A percentile compares a stretch with the other conserved stretches of the same genome.
Conservation (phyloP, 1,140 invertebrate species). For the Drosophila bocqueti region DNA sequence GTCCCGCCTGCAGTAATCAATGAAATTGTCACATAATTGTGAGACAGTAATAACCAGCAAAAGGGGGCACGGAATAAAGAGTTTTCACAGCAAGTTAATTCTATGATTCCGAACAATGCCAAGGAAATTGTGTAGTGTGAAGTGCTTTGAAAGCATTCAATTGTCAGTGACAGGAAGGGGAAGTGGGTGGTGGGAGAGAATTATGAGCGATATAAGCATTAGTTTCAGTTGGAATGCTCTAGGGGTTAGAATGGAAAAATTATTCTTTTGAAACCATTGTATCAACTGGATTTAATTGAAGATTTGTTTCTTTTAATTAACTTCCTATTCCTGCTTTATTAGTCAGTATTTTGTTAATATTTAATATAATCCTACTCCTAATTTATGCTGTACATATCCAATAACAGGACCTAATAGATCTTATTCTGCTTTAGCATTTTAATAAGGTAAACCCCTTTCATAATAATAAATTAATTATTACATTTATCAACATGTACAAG, state of each 20-base stretch:
- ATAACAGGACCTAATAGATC: neutral
- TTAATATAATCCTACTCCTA: too few species aligned
- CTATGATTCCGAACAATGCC: conserved; percentile 36
- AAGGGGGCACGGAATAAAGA: neutral
- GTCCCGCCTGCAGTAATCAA: conserved; percentile 52
- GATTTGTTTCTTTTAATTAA: neutral
- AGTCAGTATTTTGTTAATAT: neutral
- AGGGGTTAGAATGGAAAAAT: neutral
- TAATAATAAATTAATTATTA: neutral
- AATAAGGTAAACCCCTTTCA: neutral
- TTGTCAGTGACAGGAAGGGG: conserved; percentile 15
- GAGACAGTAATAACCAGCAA: conserved; percentile 14
- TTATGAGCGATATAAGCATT: conserved; percentile 17
- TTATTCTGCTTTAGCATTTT: neutral
- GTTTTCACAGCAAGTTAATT: conserved; percentile 31
- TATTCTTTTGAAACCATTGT: neutral
- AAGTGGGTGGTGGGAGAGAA: neutral
- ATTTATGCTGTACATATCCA: too few species aligned
- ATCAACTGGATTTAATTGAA: neutral
- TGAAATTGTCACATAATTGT: conserved; percentile 76
- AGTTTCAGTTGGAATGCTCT: neutral
- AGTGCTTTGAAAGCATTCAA: conserved; percentile 26
- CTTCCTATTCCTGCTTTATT: neutral
- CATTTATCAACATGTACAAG: neutral
- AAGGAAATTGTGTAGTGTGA: conserved; percentile 17